Evolutionary conservation across 1,140 invertebrate genomes (phyloP).

Genomic region (Nasonia vitripennis): DNA sequence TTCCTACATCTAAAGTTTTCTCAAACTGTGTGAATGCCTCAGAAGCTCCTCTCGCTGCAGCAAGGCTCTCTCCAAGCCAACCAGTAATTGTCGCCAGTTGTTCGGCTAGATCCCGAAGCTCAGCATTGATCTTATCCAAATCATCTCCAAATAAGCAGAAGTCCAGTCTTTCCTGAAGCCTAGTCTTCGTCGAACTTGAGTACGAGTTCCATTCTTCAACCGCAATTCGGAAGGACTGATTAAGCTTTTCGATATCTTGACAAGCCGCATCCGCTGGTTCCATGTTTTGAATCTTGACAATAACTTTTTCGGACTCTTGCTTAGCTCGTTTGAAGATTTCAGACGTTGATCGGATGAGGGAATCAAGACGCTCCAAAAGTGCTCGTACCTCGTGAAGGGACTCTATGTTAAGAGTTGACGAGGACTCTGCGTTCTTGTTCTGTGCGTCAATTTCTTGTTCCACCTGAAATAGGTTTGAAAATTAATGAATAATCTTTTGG

Average conservation of each 20-base stretch:
- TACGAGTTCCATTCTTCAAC: conserved; percentile 77
- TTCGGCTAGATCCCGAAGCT: conserved; percentile 64
- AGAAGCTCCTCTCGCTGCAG: conserved; percentile 81
- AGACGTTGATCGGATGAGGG: conserved; percentile 76
- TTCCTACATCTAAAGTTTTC: conserved; percentile 84
- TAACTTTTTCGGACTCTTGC: conserved; percentile 80
- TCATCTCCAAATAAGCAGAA: conserved; percentile 84
- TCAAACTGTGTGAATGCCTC: conserved; percentile 86
- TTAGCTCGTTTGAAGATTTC: conserved; percentile 79
- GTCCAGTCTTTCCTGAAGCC: conserved; percentile 80
- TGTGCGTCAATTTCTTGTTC: conserved; percentile 62
- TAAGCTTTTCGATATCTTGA: conserved; percentile 83
- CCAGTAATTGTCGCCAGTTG: conserved; percentile 63
- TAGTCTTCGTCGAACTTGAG: conserved; percentile 78
- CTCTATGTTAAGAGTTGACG: conserved; percentile 49
- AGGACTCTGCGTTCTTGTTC: conserved; percentile 16
- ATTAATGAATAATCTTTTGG: conserved; percentile 16
- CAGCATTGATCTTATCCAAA: conserved; percentile 83
- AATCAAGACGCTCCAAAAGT: conserved; percentile 77
- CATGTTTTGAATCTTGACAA: conserved; percentile 80
- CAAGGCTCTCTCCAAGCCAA: conserved; percentile 80
- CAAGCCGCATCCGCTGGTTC: conserved; percentile 81
- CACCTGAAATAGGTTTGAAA: conserved; percentile 54
- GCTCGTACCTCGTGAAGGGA: conserved; percentile 59
- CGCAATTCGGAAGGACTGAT: conserved; percentile 77